Evolutionary conservation across 2,113 vertebrate genomes (phyloP).

Genomic region (Oryzias javanicus): DNA sequence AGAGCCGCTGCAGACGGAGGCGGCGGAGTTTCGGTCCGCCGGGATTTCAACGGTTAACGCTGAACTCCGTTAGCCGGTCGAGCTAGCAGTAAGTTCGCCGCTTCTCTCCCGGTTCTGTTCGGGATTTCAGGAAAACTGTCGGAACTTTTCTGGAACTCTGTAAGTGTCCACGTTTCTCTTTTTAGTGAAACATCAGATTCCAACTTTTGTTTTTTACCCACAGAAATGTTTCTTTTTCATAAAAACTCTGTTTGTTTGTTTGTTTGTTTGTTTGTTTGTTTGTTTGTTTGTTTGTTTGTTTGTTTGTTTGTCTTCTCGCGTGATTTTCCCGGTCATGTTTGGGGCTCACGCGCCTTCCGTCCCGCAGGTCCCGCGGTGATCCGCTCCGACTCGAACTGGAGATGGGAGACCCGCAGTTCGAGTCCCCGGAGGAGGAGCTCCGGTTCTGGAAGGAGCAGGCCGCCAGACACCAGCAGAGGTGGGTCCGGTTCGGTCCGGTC

Average conservation of each 20-base stretch:
- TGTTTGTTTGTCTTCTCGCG: no score
- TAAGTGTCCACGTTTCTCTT: no score
- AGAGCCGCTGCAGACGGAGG: constrained; percentile 4
- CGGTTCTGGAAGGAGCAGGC: constrained; percentile 88
- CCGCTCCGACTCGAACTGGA: constrained; percentile 4
- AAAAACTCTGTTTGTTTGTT: no score
- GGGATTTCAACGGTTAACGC: constrained; percentile 64
- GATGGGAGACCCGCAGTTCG: constrained; percentile 84
- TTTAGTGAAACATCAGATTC: no score
- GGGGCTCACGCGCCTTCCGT: background rate
- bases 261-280: no score
- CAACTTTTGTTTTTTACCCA: no score
- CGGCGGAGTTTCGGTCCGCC: constrained; percentile 12
- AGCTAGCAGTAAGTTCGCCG: constrained; percentile 30
- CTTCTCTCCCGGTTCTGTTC: no score
- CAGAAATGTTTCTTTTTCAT: no score
- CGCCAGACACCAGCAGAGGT: constrained; percentile 85
- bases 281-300: no score
- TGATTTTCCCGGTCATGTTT: no score
- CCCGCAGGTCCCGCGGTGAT: background rate
- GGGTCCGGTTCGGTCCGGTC: background rate
- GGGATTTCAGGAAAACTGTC: no score
- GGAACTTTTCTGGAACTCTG: no score
- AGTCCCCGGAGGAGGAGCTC: constrained; percentile 84
- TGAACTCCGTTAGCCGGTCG: constrained; percentile 44